Evolutionary conservation across 1,140 invertebrate genomes (phyloP), one percentile per base, ranked within the genome.

Genomic region (Caerostris darwini): DNA sequence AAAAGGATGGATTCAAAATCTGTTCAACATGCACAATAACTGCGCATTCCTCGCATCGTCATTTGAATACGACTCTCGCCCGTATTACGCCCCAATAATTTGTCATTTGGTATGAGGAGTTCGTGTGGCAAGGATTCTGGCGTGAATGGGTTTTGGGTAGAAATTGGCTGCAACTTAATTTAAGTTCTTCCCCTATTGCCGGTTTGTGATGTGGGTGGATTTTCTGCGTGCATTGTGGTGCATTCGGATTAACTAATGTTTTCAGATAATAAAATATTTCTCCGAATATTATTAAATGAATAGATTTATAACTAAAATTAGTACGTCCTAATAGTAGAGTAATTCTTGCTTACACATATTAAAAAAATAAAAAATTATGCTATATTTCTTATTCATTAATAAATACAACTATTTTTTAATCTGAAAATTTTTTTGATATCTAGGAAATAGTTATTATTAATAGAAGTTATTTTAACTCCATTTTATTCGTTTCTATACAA

Each of bases 1-100:
- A 85, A 85, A 85, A 85, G 82, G 82, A 57, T 58, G 57, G 82
- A 57, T 85, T 85, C 82, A 85, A 85, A 85, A 85, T 85, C 82
- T 19, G n/a, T 10, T 54, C 82, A 34, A 58, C 82, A 57, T 56
- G 17, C 82, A 85, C 82, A 85, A 85, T 85, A 85, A 85, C 82
- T 58, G 82, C 54, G 34, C 54, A 57, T 85, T 58, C 56, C 57
- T 57, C 82, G 34, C 82, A 57, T 85, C 56, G 82, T 57, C 57
- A 85, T 85, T 85, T 85, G 82, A 85, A 85, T 85, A 85, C 82
- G 57, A 19, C 54, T 85, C 34, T 34, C 34, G 8, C 82, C 82
- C 82, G 82, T 54, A 57, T 50, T 77, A 12, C 71, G 71, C 71
- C 4, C 82, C 82, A 85, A 57, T 85, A 85, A 85, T 85, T 85